Percentiles rank a stretch among this genome's conserved stretches.
Evolutionary conservation across 2,888 invertebrate genomes (phyloP).

Genomic region (Endotricha flammealis): DNA sequence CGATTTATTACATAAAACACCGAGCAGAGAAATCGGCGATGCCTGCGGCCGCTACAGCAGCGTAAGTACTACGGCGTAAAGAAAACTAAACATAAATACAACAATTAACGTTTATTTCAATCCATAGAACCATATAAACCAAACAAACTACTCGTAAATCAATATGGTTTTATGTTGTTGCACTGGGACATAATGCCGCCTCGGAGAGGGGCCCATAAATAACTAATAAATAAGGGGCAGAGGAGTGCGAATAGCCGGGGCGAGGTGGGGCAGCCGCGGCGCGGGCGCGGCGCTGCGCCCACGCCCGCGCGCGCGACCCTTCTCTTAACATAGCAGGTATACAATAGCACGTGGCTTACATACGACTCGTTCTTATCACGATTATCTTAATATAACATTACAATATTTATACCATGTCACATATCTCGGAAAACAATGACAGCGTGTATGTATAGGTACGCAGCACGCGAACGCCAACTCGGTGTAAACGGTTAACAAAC

Average conservation of each 20-base stretch:
- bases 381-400: constrained; percentile 44
- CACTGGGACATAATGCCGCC: constrained; percentile 35
- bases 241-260: constrained; percentile 15
- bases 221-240: constrained; percentile 37
- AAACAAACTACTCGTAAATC: constrained; percentile 67
- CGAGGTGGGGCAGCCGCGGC: constrained; percentile 12
- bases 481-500: constrained; percentile 68
- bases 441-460: constrained; percentile 37
- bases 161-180: constrained; percentile 67
- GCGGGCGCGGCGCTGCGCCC: constrained; percentile 10
- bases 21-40: constrained; percentile 47
- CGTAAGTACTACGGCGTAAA: constrained; percentile 27
- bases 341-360: constrained; percentile 40
- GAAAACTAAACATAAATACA: constrained; percentile 65
- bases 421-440: constrained; percentile 44
- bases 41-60: constrained; percentile 26
- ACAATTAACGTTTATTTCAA: constrained; percentile 76
- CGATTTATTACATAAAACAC: constrained; percentile 62
- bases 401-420: constrained; percentile 51
- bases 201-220: constrained; percentile 12
- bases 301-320: constrained; percentile 65
- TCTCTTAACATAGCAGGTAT: constrained; percentile 20
- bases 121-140: constrained; percentile 74
- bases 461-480: constrained; percentile 43
- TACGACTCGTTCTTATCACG: constrained; percentile 48